Evolutionary conservation across 64 coral and sea anemone species (phyloP).

Genomic region (Anthopleura sola): DNA sequence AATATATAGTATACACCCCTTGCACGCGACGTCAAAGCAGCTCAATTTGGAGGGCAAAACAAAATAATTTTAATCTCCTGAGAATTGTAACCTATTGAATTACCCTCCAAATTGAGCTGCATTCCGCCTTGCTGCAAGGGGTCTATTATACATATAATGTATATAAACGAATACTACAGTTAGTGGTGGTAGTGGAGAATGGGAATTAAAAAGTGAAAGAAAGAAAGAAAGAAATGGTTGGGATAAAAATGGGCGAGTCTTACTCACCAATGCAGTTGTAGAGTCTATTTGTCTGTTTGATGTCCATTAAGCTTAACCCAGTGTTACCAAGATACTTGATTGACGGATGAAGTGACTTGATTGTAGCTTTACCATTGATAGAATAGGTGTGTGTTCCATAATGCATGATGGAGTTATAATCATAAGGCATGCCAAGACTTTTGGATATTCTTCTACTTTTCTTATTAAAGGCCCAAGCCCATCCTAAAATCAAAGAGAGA

Average conservation of each 20-base stretch:
- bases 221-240: not conserved
- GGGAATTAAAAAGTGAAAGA: not conserved
- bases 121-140: too few relatives aligned
- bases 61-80: too few relatives aligned
- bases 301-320: conserved; percentile 27
- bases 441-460: not conserved
- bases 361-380: conserved; percentile 25
- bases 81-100: too few relatives aligned
- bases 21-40: too few relatives aligned
- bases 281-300: conserved; percentile 38
- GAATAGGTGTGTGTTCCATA: conserved; percentile 8
- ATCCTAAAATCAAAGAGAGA: not conserved
- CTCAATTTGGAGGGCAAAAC: too few relatives aligned
- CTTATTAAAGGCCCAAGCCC: not conserved
- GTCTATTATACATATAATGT: too few relatives aligned
- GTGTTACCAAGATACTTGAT: conserved; percentile 36
- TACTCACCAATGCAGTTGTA: conserved; percentile 49
- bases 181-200: not conserved
- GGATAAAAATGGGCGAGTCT: too few relatives aligned
- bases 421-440: conserved; percentile 48
- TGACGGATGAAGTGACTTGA: conserved; percentile 39
- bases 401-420: conserved; percentile 49
- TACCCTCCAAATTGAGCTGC: too few relatives aligned
- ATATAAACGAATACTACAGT: too few relatives aligned
- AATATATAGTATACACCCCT: too few relatives aligned